Evolutionary conservation across 2,888 invertebrate species (phyloP), one percentile per base, ranked within the genome.

Genomic region (Drosophila bunnanda): DNA sequence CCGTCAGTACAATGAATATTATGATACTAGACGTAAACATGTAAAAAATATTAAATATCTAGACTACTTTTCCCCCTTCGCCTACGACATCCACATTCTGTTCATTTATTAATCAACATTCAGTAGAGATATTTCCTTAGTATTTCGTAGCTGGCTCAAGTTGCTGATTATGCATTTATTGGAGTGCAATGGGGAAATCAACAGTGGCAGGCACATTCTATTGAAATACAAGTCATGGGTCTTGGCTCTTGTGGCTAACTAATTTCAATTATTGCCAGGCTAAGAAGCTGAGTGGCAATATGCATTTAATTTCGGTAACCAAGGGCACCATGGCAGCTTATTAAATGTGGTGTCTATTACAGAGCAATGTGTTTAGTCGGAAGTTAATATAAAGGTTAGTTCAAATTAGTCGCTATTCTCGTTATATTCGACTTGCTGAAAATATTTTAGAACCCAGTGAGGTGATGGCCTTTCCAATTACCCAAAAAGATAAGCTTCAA

Each of bases 111-210:
- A 57, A 52, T 56, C 22, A 17, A 41, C 15, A n/a, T 22, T 54
- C 30, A 17, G n/a, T 17, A 0, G 8, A 22, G 28, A 13, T 10
- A 36, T 43, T 34, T 32, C 17, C 61, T 20, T 10, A 10, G 30
- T 34, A 41, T 41, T 39, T 50, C 25, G 17, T 20, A 41, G 50
- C 39, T 20, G 15, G 15, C 25, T 32, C 22, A 28, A 13, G 15
- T n/a, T 44, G 25, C 58, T 58, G 80, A 82, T 76, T 81, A 81
- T 80, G 80, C 48, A 88, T 74, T 88, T 68, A 69, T 81, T 75
- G 67, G 50, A 83, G 81, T 78, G 76, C 68, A 69, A 60, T 62
- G 54, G 36, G 52, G 71, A 69, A 69, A 80, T 52, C 52, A 44
- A 53, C 44, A 68, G 65, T 50, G 39, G 54, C 48, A 12, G 28